Base-by-base conservation (phyloP, 2,113 vertebrate species). In the Thalassarche chlororhynchos region DNA sequence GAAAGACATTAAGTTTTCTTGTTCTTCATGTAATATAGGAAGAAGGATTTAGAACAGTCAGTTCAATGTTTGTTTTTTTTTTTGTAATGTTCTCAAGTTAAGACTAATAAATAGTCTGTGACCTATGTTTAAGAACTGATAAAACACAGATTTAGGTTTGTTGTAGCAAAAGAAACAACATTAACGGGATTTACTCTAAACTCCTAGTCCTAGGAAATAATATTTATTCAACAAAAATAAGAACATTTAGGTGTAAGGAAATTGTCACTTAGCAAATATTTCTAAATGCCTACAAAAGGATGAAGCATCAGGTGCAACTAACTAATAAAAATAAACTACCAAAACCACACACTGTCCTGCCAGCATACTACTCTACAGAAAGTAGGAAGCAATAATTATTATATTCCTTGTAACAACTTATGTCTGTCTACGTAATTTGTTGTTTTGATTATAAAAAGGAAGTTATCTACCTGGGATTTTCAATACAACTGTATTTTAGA, bases 351-450 rank as follows among this genome's bases (percentile, higher is more conserved):
- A 4, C 9, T 26, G 9, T 77, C 17, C 74, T n/a, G 14, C 17
- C 68, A 90, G 28, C 49, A 46, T 14, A 19, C 4, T 54, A 5
- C 10, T 58, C 34, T 17, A 24, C 24, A 61, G 68, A 71, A 82
- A 83, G 20, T 3, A 62, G 60, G 84, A 87, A 93, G 57, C n/a
- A 79, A 51, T 64, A 92, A 68, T 9, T 57, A 25, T 32, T 75
- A 17, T 18, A 55, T 49, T 71, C 16, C 29, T 71, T 91, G 68
- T 46, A 84, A n/a, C 42, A 34, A 17, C 17, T 32, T 34, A 17
- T 3, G 5, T 17, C 44, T 40, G 6, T 25, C 46, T 65, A 16
- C 0, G 0, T 12, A 26, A 23, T 17, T 32, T 34, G 16, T 44
- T 55, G 20, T 8, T 84, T 62, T 54, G 15, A 20, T 69, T 74